Conservation (phyloP, 2,888 invertebrate genomes). For the Leucophenga maculata region DNA sequence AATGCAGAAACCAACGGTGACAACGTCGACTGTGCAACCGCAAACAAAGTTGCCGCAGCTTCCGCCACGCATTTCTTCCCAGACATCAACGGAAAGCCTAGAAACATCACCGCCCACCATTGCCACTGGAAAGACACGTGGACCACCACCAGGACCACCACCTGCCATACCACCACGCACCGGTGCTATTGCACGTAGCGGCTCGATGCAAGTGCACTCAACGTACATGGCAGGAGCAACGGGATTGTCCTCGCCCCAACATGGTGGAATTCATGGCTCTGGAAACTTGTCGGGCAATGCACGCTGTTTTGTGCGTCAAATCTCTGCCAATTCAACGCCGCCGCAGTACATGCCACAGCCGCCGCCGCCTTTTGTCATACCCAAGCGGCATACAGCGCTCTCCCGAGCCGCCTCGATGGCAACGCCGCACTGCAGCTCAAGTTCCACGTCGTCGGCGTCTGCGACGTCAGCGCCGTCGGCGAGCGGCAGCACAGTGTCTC, state of each 20-base stretch:
- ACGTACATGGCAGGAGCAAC: constrained; percentile 11
- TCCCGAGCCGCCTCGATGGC: constrained; percentile 34
- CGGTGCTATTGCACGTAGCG: constrained; percentile 66
- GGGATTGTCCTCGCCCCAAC: constrained; percentile 3
- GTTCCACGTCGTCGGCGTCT: constrained; percentile 39
- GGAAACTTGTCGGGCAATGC: constrained; percentile 37
- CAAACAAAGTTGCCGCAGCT: constrained; percentile 67
- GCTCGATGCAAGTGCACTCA: constrained; percentile 66
- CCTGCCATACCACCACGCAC: constrained; percentile 72
- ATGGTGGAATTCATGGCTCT: constrained; percentile 22
- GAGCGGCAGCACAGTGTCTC: constrained; percentile 31
- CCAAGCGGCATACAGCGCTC: constrained; percentile 37
- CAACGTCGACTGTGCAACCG: constrained; percentile 71
- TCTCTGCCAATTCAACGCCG: constrained; percentile 70
- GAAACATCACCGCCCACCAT: constrained; percentile 52
- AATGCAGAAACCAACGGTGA: constrained; percentile 69
- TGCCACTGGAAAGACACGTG: constrained; percentile 50
- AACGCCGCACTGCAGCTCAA: constrained; percentile 38
- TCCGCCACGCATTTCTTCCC: constrained; percentile 70
- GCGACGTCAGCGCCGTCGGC: constrained; percentile 32
- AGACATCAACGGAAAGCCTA: constrained; percentile 65
- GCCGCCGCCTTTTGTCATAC: constrained; percentile 71
- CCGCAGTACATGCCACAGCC: constrained; percentile 71
- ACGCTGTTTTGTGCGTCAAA: constrained; percentile 67
- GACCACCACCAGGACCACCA: constrained; percentile 69